These are phyloP conservation scores for Molanna angustata DNA, from an alignment of 2,888 invertebrate species.

Conservation along the genomic window DNA sequence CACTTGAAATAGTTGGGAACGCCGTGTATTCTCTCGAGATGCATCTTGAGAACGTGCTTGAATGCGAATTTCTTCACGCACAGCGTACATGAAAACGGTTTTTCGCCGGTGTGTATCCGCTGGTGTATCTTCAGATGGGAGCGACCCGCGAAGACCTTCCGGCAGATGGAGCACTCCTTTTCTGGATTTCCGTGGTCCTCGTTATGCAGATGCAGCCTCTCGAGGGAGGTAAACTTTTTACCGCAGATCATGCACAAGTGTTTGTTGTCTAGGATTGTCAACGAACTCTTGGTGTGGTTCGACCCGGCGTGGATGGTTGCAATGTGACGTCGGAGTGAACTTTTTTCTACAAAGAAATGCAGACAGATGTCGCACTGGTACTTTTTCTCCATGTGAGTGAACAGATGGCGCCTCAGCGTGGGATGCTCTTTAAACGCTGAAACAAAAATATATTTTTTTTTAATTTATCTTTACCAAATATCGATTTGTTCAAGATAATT, in stretches of 20 bases:
- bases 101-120: too few species aligned
- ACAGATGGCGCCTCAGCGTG: conserved; percentile 5
- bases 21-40: conserved; percentile 2
- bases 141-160: conserved; percentile 5
- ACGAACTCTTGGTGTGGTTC: neutral
- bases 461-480: too few species aligned
- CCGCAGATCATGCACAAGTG: neutral
- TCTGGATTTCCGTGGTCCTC: conserved; percentile 5
- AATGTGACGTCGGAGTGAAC: conserved; percentile 1
- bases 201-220: neutral
- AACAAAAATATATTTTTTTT: too few species aligned
- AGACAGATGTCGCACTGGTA: conserved; percentile 8
- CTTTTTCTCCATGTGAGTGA: conserved; percentile 10
- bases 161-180: neutral
- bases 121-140: conserved; percentile 5
- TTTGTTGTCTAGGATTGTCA: neutral
- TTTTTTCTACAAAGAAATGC: conserved; percentile 4
- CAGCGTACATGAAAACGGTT: neutral
- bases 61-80: conserved; percentile 6
- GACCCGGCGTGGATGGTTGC: conserved; percentile 5
- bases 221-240: neutral
- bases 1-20: neutral
- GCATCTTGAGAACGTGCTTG: conserved; percentile 5
- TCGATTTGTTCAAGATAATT: too few species aligned
- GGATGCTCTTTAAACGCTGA: conserved; percentile 3